Base-by-base conservation (phyloP, 2,797 vertebrate genomes). In the Pterois miles region DNA sequence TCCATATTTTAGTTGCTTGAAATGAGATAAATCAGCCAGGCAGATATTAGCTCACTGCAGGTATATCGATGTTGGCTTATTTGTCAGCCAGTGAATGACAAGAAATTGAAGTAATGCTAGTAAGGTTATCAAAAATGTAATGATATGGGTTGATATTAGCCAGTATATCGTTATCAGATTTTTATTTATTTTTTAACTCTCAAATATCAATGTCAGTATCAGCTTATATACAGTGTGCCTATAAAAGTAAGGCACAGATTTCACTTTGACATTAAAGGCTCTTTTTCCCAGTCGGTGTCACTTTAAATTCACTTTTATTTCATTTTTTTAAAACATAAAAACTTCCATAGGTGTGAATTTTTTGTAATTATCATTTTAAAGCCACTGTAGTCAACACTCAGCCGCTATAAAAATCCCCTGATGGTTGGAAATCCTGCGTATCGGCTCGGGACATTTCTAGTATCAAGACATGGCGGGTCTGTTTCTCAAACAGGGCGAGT, bases 401-500 rank as follows among this genome's bases (percentile, higher is more conserved):
- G n/a, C 4, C 6, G 1, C 46, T 48, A 36, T 6, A 29, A 27
- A 36, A 13, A 4, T 1, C 12, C 6, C 12, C 56, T 8, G 20
- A 22, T 60, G 2, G 5, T 40, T 36, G 6, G n/a, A 13, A 48
- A 14, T 23, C 57, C 16, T 34, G 10, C 1, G 11, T 18, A 2
- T 65, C 9, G 2, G 4, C 22, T 23, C 1, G 9, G 16, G 27
- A 38, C 36, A 6, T 66, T 43, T 46, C 53, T 27, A 6, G 2
- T 12, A 20, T 52, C 5, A 13, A 53, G 16, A 22, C 18, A 6
- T 18, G 5, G 6, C 13, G 5, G 33, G 1, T 53, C 12, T 16
- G 4, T 81, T 57, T 83, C 2, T 74, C 50, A 68, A 82, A 6
- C 95, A 99, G 98, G 98, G 98, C 0, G 97, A 98, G 89, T 99